These are phyloP conservation scores for Dioctria linearis DNA, from an alignment of 2,888 invertebrate genomes.

Conservation along the genomic window DNA sequence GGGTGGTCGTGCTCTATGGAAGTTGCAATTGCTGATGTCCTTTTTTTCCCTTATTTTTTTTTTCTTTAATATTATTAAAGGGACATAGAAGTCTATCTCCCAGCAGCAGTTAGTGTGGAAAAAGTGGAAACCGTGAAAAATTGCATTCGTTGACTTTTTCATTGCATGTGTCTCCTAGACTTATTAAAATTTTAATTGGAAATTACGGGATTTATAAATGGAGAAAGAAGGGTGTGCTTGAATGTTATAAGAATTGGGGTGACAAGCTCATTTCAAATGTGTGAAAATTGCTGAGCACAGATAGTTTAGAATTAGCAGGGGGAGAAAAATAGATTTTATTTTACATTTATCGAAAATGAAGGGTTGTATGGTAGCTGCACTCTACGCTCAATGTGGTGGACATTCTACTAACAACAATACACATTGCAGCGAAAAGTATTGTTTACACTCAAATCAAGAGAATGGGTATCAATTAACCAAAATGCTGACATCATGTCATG, in stretches of 20 bases:
- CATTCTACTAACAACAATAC: no score
- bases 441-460: no score
- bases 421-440: no score
- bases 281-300: neutral
- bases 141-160: neutral
- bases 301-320: no score
- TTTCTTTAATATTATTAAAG: neutral
- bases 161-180: neutral
- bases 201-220: neutral
- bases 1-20: neutral
- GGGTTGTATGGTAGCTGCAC: no score
- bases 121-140: conserved; percentile 8
- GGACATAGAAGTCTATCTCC: neutral
- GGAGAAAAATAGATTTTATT: no score
- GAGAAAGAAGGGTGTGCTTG: neutral
- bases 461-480: no score
- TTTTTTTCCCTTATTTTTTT: neutral
- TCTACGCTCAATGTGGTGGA: no score
- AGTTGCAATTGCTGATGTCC: neutral
- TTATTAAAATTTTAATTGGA: conserved; percentile 30
- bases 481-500: no score
- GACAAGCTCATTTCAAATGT: neutral
- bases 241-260: no score
- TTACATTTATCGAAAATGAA: no score
- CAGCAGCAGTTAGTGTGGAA: neutral